phyloP scores from a whole-genome alignment of 2,888 invertebrate species.

The Watsonalla binaria region DNA sequence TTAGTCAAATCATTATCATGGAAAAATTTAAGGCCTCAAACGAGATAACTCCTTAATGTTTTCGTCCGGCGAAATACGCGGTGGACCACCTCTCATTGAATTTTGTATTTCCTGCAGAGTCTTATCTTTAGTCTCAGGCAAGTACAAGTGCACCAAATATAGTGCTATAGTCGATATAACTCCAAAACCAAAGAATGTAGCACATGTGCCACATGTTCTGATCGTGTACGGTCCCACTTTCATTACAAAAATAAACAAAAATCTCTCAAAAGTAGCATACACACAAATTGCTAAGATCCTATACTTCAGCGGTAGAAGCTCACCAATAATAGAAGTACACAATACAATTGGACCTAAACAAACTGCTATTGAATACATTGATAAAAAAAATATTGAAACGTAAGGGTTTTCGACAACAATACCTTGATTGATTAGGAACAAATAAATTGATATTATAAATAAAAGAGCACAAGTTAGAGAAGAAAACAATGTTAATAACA shows the following conservation, averaged over 20 bases:
- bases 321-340: background rate
- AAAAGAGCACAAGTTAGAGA: background rate
- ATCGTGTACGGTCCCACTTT: constrained; percentile 25
- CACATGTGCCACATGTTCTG: constrained; percentile 22
- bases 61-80: background rate
- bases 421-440: background rate
- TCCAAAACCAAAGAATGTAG: constrained; percentile 28
- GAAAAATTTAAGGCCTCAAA: too few species aligned
- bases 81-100: constrained; percentile 5
- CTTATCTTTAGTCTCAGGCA: constrained; percentile 34
- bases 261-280: constrained; percentile 14
- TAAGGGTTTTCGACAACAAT: background rate
- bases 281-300: constrained; percentile 15
- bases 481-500: background rate
- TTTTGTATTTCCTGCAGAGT: constrained; percentile 26
- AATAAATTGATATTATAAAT: background rate
- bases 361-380: background rate
- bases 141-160: constrained; percentile 21
- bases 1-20: too few species aligned
- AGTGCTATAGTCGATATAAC: constrained; percentile 2
- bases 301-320: constrained; percentile 5
- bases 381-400: background rate
- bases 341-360: background rate
- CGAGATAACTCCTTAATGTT: too few species aligned
- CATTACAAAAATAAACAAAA: constrained; percentile 20